Evolutionary conservation across 1,140 invertebrate species (phyloP).

Genomic region (Leptonema lineaticorne): DNA sequence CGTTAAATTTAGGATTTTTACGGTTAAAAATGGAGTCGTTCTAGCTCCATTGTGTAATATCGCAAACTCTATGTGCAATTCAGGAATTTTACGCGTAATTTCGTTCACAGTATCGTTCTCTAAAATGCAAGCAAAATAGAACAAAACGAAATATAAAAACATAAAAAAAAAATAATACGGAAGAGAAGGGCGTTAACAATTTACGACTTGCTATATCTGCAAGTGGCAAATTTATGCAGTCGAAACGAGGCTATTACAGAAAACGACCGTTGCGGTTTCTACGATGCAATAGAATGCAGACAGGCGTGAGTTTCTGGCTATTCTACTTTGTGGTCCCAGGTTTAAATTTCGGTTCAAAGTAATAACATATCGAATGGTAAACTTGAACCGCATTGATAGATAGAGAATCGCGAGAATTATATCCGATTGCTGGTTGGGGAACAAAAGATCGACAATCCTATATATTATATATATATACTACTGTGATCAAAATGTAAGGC

Average conservation of each 20-base stretch:
- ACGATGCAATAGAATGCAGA: neutral
- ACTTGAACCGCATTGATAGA: neutral
- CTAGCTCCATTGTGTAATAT: no score
- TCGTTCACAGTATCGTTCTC: neutral
- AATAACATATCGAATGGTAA: neutral
- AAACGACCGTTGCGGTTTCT: neutral
- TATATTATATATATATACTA: no score
- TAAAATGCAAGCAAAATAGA: neutral
- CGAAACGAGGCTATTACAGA: neutral
- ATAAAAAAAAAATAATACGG: neutral
- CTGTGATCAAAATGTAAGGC: no score
- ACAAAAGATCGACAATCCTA: slow-evolving; percentile 6
- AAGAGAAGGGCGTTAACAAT: neutral
- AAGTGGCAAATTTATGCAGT: neutral
- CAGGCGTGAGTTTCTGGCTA: neutral
- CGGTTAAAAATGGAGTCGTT: no score
- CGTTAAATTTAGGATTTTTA: no score
- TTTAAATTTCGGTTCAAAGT: neutral
- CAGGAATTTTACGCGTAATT: neutral
- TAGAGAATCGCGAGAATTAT: neutral
- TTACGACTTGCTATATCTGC: neutral
- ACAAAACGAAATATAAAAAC: neutral
- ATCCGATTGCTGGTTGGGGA: neutral
- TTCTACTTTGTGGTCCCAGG: neutral
- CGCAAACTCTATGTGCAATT: no score